These are phyloP conservation scores for Melospiza melodia DNA, from an alignment of 2,113 vertebrate species.

Conservation along the genomic window DNA sequence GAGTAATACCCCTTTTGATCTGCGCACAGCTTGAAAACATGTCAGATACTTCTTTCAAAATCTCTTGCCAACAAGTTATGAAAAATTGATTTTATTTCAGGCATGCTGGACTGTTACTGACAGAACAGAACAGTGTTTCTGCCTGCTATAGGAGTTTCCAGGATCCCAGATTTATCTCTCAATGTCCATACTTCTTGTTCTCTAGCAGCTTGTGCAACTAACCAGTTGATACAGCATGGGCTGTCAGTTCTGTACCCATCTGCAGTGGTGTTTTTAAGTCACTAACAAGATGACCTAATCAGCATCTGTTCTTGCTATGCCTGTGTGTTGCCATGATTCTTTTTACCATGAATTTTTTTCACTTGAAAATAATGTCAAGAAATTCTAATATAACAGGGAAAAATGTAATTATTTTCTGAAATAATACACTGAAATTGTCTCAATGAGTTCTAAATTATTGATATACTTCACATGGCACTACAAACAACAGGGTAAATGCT, in stretches of 20 bases:
- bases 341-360: background rate
- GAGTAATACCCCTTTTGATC: slow-evolving; percentile 5
- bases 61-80: background rate
- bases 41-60: slow-evolving; percentile 4
- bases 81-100: slow-evolving; percentile 42
- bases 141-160: background rate
- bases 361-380: background rate
- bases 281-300: slow-evolving; percentile 53
- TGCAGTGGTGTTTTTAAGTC: slow-evolving; percentile 15
- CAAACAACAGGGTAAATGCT: background rate
- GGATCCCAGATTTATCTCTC: slow-evolving; percentile 23
- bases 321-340: background rate
- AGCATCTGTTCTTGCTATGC: slow-evolving; percentile 29
- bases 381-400: background rate
- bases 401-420: background rate
- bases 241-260: slow-evolving; percentile 44
- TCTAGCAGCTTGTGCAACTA: slow-evolving; percentile 44
- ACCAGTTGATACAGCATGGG: slow-evolving; percentile 18
- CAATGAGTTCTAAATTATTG: background rate
- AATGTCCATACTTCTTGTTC: slow-evolving; percentile 18
- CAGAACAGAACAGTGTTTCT: slow-evolving; percentile 11
- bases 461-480: background rate
- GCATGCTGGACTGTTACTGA: background rate
- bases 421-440: background rate
- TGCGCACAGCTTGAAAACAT: slow-evolving; percentile 20